Conservation (phyloP, 1,140 invertebrate species). For the Carposina sasakii region DNA sequence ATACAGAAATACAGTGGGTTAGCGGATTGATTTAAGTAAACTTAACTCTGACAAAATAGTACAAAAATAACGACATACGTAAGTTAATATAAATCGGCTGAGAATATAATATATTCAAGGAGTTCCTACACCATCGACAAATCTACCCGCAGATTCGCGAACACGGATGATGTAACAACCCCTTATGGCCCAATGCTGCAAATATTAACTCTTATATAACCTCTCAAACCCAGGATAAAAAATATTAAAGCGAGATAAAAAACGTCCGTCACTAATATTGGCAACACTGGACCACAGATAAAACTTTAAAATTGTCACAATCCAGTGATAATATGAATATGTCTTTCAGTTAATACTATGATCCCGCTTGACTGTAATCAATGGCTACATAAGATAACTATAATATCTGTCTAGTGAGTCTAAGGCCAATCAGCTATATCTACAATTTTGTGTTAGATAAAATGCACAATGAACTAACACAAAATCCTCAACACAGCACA, state of each 20-base stretch:
- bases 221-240: no score
- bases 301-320: slow-evolving; percentile 37
- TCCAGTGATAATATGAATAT: slow-evolving; percentile 43
- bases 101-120: slow-evolving; percentile 37
- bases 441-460: slow-evolving; percentile 64
- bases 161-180: no score
- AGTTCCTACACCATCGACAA: neutral
- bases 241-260: no score
- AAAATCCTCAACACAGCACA: slow-evolving; percentile 59
- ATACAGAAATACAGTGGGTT: slow-evolving; percentile 68
- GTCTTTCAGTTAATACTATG: slow-evolving; percentile 63
- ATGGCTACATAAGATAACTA: slow-evolving; percentile 47
- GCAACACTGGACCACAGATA: slow-evolving; percentile 32
- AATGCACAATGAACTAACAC: slow-evolving; percentile 41
- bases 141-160: no score
- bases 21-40: slow-evolving; percentile 67
- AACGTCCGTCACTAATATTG: slow-evolving; percentile 29
- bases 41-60: slow-evolving; percentile 63
- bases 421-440: slow-evolving; percentile 68
- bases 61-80: slow-evolving; percentile 63
- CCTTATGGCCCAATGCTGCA: slow-evolving; percentile 34
- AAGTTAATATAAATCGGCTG: slow-evolving; percentile 45
- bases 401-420: slow-evolving; percentile 55
- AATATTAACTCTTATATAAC: slow-evolving; percentile 27
- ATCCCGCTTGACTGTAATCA: slow-evolving; percentile 43